These are phyloP conservation scores for Apis laboriosa DNA, from an alignment of 1,140 invertebrate species.

Conservation along the genomic window DNA sequence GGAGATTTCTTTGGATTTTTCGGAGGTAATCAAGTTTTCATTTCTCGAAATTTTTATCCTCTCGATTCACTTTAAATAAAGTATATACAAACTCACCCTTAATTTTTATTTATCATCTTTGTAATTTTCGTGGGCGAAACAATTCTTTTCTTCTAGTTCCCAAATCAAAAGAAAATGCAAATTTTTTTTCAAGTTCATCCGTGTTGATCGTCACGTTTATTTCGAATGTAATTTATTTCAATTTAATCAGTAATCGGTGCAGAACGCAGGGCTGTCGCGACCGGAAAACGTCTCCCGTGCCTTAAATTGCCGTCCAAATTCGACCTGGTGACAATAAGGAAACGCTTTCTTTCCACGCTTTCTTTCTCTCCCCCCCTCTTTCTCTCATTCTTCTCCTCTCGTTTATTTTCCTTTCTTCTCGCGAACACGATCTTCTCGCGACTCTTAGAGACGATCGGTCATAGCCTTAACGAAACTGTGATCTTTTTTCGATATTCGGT, in stretches of 20 bases:
- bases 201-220: background rate
- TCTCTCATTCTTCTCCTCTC: background rate
- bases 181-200: background rate
- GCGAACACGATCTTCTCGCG: background rate
- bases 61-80: background rate
- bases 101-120: background rate
- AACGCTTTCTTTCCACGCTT: slow-evolving; percentile 26
- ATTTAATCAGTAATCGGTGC: slow-evolving; percentile 31
- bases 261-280: slow-evolving; percentile 67
- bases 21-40: background rate
- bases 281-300: slow-evolving; percentile 61
- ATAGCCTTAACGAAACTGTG: slow-evolving; percentile 47
- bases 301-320: slow-evolving; percentile 73
- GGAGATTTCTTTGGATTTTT: background rate
- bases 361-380: background rate
- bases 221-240: no score
- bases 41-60: background rate
- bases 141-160: background rate
- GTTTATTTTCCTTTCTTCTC: background rate
- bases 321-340: slow-evolving; percentile 57
- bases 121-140: background rate
- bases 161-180: background rate
- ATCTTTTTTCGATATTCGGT: slow-evolving; percentile 17
- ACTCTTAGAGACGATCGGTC: background rate
- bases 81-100: background rate